phyloP scores from a whole-genome alignment of 2,888 invertebrate genomes.

The Dasysyrphus albostriatus region DNA sequence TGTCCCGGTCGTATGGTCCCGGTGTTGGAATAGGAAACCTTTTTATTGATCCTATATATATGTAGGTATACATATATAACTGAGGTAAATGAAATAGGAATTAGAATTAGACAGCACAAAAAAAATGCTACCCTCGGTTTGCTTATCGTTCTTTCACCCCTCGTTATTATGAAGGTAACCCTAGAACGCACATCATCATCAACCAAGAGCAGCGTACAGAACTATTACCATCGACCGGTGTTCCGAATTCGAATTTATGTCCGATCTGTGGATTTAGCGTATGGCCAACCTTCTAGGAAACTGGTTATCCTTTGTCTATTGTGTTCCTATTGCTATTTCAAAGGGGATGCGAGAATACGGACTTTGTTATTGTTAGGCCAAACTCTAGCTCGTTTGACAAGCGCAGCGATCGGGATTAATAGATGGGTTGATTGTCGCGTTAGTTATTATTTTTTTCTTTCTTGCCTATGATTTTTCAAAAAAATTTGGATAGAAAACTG shows the following conservation, averaged over 20 bases:
- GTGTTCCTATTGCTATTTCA: constrained; percentile 29
- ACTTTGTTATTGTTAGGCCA: constrained; percentile 30
- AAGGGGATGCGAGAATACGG: constrained; percentile 45
- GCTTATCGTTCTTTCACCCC: constrained; percentile 74
- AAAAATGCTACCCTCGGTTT: constrained; percentile 66
- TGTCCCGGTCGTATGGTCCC: constrained; percentile 26
- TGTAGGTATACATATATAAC: not conserved
- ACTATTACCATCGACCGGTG: constrained; percentile 57
- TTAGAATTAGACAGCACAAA: constrained; percentile 32
- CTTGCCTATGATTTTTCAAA: constrained; percentile 17
- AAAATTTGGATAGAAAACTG: constrained; percentile 9
- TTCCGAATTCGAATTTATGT: constrained; percentile 62
- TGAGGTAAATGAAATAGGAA: constrained; percentile 49
- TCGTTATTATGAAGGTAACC: constrained; percentile 69
- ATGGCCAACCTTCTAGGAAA: constrained; percentile 59
- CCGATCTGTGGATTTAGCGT: constrained; percentile 70
- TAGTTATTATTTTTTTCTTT: constrained; percentile 50
- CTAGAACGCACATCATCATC: constrained; percentile 62
- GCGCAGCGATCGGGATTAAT: constrained; percentile 61
- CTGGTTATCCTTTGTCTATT: constrained; percentile 67
- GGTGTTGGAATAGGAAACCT: constrained; percentile 49
- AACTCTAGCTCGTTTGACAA: constrained; percentile 58
- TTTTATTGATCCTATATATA: constrained; percentile 67
- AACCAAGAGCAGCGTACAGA: constrained; percentile 15
- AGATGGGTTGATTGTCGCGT: constrained; percentile 65